Evolutionary conservation across 2,797 vertebrate genomes (phyloP).

Genomic region (Eutrigla gurnardus): DNA sequence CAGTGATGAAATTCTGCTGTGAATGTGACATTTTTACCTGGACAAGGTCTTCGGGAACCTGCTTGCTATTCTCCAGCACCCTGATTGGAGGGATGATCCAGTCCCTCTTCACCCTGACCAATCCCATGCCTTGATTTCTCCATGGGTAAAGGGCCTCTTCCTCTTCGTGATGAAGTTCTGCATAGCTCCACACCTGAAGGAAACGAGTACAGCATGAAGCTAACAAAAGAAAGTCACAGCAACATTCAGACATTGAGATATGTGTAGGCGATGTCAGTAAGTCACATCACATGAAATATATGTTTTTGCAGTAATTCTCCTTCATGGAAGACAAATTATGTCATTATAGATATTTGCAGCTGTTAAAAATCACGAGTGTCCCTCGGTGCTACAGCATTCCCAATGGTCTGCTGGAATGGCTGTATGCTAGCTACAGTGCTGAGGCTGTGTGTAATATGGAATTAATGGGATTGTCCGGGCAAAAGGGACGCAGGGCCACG

Average conservation of each 20-base stretch:
- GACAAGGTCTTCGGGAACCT: slow-evolving; percentile 91
- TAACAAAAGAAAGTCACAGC: neutral
- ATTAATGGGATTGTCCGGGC: slow-evolving; percentile 56
- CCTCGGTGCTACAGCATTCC: slow-evolving; percentile 49
- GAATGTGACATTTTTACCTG: slow-evolving; percentile 85
- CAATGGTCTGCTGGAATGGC: slow-evolving; percentile 52
- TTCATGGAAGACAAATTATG: slow-evolving; percentile 53
- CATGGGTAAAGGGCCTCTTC: slow-evolving; percentile 78
- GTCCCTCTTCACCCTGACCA: slow-evolving; percentile 89
- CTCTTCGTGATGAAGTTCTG: slow-evolving; percentile 33
- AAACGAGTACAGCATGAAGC: slow-evolving; percentile 23
- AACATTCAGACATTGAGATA: slow-evolving; percentile 3
- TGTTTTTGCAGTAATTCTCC: slow-evolving; percentile 31
- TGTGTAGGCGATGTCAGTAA: slow-evolving; percentile 8
- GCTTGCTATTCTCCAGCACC: slow-evolving; percentile 93
- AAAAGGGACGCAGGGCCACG: slow-evolving; percentile 33
- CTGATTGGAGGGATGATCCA: slow-evolving; percentile 98
- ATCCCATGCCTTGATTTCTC: slow-evolving; percentile 60
- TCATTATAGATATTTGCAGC: slow-evolving; percentile 69
- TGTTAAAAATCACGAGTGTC: slow-evolving; percentile 56
- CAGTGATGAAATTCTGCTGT: neutral
- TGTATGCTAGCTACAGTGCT: slow-evolving; percentile 27
- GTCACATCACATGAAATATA: neutral
- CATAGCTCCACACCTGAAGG: slow-evolving; percentile 61
- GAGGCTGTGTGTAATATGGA: slow-evolving; percentile 63